Percentiles rank a stretch among this genome's conserved stretches.
Evolutionary conservation across 2,888 invertebrate genomes (phyloP).

Genomic region (Andricus curvator): DNA sequence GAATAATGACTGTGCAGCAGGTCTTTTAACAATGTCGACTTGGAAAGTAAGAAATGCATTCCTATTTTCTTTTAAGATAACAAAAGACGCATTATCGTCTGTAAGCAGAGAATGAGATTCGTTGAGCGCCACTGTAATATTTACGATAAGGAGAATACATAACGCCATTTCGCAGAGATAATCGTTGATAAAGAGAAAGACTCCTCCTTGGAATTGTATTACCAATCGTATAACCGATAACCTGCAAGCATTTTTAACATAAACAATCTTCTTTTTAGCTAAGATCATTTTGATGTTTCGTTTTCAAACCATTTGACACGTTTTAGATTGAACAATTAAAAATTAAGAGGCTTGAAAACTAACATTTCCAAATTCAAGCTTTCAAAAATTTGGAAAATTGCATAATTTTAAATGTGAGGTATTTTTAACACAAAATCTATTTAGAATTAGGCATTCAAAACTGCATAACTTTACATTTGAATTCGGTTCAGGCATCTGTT

Average conservation of each 20-base stretch:
- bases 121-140: slow-evolving; percentile 40
- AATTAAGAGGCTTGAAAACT: too few species aligned
- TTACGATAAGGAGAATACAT: slow-evolving; percentile 49
- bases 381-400: too few species aligned
- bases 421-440: too few species aligned
- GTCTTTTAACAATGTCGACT: not conserved
- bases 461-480: too few species aligned
- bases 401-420: too few species aligned
- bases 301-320: not conserved
- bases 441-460: too few species aligned
- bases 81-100: not conserved
- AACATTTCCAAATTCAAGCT: too few species aligned
- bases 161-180: slow-evolving; percentile 51
- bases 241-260: slow-evolving; percentile 46
- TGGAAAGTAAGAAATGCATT: not conserved
- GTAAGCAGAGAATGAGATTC: slow-evolving; percentile 27
- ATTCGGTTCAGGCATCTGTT: too few species aligned
- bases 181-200: slow-evolving; percentile 57
- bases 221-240: slow-evolving; percentile 62
- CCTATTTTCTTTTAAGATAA: not conserved
- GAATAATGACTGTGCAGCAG: not conserved
- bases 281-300: slow-evolving; percentile 7
- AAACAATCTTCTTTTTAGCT: slow-evolving; percentile 50
- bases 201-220: slow-evolving; percentile 77
- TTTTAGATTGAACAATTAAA: too few species aligned